phyloP scores from a whole-genome alignment of 35 echinoderm and acorn worm genomes.

The Lytechinus variegatus region DNA sequence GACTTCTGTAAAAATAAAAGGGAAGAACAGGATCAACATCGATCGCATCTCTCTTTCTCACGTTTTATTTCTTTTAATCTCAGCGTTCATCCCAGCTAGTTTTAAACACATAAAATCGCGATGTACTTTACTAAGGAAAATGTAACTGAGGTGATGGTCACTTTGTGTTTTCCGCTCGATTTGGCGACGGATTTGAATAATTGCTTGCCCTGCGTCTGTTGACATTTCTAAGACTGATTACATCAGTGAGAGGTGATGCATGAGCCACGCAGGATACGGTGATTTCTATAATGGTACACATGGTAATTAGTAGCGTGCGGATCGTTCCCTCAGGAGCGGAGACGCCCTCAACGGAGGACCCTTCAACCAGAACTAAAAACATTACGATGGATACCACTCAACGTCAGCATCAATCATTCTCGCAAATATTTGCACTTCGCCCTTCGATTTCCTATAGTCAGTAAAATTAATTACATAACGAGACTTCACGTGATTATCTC shows the following conservation, averaged over 20 bases:
- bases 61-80: not conserved
- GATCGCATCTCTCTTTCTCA: not conserved
- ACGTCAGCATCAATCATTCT: not conserved
- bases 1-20: too few relatives aligned
- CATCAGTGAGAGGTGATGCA: not conserved
- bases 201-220: not conserved
- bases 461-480: conserved; percentile 4
- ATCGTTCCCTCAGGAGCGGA: not conserved
- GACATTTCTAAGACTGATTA: conserved; percentile 9
- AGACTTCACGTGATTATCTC: not conserved
- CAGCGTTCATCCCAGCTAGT: too few relatives aligned
- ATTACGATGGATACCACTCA: conserved; percentile 1
- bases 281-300: not conserved
- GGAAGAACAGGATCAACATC: too few relatives aligned
- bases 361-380: not conserved
- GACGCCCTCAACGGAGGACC: not conserved
- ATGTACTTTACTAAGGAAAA: not conserved
- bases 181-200: conserved; percentile 19
- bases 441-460: not conserved
- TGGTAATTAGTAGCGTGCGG: not conserved
- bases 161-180: not conserved
- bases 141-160: not conserved
- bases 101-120: not conserved
- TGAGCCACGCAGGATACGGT: not conserved
- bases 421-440: not conserved